Percentiles rank a stretch among this genome's conserved stretches.
These are phyloP conservation scores for Catharus fuscescens DNA, from an alignment of 2,113 vertebrate genomes.

Conservation along the genomic window DNA sequence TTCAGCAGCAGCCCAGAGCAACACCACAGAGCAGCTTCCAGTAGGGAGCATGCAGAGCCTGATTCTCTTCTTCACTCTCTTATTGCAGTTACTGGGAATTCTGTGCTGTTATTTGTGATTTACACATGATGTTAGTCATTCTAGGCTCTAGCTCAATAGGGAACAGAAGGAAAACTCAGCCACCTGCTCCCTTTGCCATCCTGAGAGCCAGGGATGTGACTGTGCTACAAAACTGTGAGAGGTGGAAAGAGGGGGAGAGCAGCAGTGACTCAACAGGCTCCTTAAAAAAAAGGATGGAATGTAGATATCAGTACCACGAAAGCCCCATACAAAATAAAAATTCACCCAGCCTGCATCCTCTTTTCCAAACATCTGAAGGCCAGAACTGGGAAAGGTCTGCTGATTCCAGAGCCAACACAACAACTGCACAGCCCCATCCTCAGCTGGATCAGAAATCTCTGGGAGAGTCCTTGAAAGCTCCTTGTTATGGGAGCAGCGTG, in stretches of 20 bases:
- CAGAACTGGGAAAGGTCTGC: not conserved
- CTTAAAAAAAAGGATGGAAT: not conserved
- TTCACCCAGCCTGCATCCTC: not conserved
- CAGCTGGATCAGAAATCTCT: not conserved
- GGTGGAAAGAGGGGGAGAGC: not conserved
- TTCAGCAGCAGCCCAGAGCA: not conserved
- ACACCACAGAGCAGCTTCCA: not conserved
- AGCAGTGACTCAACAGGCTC: not conserved
- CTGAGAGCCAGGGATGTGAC: not conserved
- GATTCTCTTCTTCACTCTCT: not conserved
- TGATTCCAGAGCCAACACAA: not conserved
- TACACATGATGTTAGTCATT: not conserved
- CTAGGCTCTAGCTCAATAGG: not conserved
- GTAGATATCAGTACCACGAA: not conserved
- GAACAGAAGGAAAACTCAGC: not conserved
- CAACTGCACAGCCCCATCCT: not conserved
- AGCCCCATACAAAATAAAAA: not conserved
- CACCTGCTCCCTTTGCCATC: not conserved
- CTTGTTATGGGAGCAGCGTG: not conserved
- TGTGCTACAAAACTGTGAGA: not conserved
- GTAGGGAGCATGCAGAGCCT: not conserved
- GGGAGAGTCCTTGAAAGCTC: constrained; percentile 9
- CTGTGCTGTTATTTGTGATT: not conserved
- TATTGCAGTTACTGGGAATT: not conserved
- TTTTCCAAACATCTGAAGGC: not conserved